Base-by-base conservation (phyloP, 2,888 invertebrate genomes). In the Amphipoea lucens region DNA sequence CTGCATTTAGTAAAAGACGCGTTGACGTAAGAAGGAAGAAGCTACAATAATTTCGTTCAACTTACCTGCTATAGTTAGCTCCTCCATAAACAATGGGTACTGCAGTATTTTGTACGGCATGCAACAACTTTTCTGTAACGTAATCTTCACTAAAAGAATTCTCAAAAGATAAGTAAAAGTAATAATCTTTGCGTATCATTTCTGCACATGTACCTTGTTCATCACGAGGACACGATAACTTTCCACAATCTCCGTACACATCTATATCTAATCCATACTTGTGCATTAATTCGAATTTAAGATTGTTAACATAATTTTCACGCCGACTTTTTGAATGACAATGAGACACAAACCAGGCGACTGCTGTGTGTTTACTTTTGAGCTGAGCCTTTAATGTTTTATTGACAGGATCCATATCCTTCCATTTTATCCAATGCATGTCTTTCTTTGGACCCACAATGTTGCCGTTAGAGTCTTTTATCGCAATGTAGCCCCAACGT, bases 31-130 rank as follows among this genome's bases (percentile, higher is more conserved):
- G n/a, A 1, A 51, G 2, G 1, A 23, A 75, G 42, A 29, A 45
- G 2, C 2, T 72, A 57, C 1, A 5, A 62, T 48, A 7, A 36
- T 45, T 54, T 42, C 6, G 11, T 63, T 40, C 4, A n/a, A 29
- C 79, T 36, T 88, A 94, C 94, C 94, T 90, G 29, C 92, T 86
- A 85, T 95, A 94, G 81, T 95, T 91, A 69, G 97, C 97, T 60
- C 97, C 97, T 29, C 98, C 98, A 94, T 97, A 98, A n/a, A 98
- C 98, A 63, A 98, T 97, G 0, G 98, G 98, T n/a, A 98, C 94
- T 17, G 97, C 96, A 89, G 97, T 96, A 92, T 96, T 89, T 74
- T 94, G 90, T 80, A 94, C 88, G 11, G 95, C 93, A 84, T 82
- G 89, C 74, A 95, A 73, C 60, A 95, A 74, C 81, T 95, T 95